These are phyloP conservation scores for Porites lutea DNA, from an alignment of 64 coral and sea anemone genomes.

Conservation along the genomic window DNA sequence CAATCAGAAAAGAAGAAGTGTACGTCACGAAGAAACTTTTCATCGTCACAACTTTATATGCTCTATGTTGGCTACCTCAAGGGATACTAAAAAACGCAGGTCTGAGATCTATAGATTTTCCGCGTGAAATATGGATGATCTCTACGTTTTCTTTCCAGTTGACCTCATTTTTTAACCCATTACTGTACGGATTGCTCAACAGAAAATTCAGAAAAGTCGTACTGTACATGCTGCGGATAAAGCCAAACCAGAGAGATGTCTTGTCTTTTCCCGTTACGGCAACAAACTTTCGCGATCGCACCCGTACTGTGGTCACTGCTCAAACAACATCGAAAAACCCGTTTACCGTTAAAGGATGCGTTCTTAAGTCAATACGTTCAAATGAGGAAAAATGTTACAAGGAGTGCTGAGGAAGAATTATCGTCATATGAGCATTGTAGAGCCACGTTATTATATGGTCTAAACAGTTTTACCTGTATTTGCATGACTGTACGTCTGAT, in stretches of 20 bases:
- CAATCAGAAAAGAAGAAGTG: neutral
- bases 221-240: neutral
- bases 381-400: too few species aligned
- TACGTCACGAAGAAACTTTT: slow-evolving; percentile 1
- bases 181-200: slow-evolving; percentile 21
- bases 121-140: neutral
- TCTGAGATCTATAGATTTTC: neutral
- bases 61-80: slow-evolving; percentile 13
- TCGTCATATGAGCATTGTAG: too few species aligned
- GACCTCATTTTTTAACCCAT: neutral
- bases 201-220: slow-evolving; percentile 13
- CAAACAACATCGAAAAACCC: too few species aligned
- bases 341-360: too few species aligned
- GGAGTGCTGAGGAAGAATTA: too few species aligned
- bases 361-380: too few species aligned
- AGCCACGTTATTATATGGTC: too few species aligned
- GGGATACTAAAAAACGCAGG: slow-evolving; percentile 11
- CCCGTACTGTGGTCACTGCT: too few species aligned
- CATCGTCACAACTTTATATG: neutral
- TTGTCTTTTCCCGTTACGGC: too few species aligned
- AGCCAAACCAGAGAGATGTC: neutral
- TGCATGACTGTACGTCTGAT: too few species aligned
- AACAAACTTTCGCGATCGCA: too few species aligned
- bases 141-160: neutral
- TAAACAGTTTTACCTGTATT: too few species aligned